phyloP scores from a whole-genome alignment of 1,140 invertebrate genomes.

The Sycophila sp. region DNA sequence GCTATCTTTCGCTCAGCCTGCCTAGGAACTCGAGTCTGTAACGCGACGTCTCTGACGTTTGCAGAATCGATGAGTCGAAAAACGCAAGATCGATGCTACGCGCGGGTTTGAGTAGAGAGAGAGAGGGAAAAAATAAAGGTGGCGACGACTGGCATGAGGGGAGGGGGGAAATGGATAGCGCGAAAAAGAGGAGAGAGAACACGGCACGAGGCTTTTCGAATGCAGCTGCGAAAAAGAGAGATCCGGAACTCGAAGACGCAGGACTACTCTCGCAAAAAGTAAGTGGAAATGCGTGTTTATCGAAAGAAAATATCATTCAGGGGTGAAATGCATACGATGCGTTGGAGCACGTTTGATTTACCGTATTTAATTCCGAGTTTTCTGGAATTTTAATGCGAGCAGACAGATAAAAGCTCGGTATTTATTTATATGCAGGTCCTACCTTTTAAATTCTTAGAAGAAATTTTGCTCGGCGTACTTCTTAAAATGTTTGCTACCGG shows the following conservation, averaged over 20 bases:
- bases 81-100: conserved; percentile 27
- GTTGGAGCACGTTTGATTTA: too few relatives aligned
- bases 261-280: not conserved
- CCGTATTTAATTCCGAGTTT: too few relatives aligned
- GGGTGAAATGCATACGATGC: too few relatives aligned
- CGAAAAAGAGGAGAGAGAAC: not conserved
- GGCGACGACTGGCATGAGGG: not conserved
- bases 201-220: not conserved
- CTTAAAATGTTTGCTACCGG: too few relatives aligned
- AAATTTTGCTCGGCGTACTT: too few relatives aligned
- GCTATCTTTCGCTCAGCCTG: not conserved
- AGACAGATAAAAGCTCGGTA: too few relatives aligned
- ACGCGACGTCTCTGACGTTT: not conserved
- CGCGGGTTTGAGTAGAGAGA: not conserved
- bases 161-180: conserved; percentile 1
- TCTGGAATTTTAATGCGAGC: too few relatives aligned
- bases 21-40: not conserved
- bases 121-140: not conserved
- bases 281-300: conserved; percentile 13
- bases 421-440: too few relatives aligned
- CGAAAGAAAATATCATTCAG: not conserved
- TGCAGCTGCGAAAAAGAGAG: not conserved
- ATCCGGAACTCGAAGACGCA: not conserved
- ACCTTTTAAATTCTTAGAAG: too few relatives aligned
- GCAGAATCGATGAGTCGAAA: conserved; percentile 26